Evolutionary conservation across 2,888 invertebrate species (phyloP).

Genomic region (Cryptocephalus primarius): DNA sequence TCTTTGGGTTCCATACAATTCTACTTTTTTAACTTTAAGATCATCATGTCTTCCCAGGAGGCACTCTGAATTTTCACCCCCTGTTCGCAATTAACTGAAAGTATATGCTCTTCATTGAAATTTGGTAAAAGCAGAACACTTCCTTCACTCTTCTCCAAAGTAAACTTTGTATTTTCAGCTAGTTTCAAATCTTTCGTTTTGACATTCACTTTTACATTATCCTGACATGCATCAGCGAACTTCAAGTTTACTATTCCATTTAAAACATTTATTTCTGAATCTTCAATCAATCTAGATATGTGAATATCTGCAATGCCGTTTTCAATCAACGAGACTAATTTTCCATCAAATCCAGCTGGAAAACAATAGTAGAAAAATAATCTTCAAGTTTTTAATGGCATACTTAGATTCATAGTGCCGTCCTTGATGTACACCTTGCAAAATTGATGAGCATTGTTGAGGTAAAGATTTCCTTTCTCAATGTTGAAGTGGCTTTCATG

Average conservation of each 20-base stretch:
- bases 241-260: constrained; percentile 24
- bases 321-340: constrained; percentile 23
- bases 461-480: constrained; percentile 23
- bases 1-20: not conserved
- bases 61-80: constrained; percentile 20
- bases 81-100: constrained; percentile 18
- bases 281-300: constrained; percentile 25
- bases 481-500: constrained; percentile 21
- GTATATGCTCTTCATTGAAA: constrained; percentile 7
- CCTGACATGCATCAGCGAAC: constrained; percentile 25
- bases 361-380: constrained; percentile 5
- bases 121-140: constrained; percentile 14
- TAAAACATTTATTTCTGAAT: constrained; percentile 26
- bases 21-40: constrained; percentile 15
- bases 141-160: constrained; percentile 6
- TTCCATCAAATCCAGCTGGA: constrained; percentile 34
- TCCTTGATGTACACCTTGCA: constrained; percentile 21
- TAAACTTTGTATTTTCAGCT: constrained; percentile 14
- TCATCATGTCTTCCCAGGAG: constrained; percentile 25
- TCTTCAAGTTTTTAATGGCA: constrained; percentile 6
- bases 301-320: constrained; percentile 29
- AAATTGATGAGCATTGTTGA: constrained; percentile 27
- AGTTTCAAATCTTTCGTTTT: constrained; percentile 10
- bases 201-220: constrained; percentile 21
- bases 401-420: constrained; percentile 25